Evolutionary conservation across 2,113 vertebrate species (phyloP).

Genomic region (Tauraco erythrolophus): DNA sequence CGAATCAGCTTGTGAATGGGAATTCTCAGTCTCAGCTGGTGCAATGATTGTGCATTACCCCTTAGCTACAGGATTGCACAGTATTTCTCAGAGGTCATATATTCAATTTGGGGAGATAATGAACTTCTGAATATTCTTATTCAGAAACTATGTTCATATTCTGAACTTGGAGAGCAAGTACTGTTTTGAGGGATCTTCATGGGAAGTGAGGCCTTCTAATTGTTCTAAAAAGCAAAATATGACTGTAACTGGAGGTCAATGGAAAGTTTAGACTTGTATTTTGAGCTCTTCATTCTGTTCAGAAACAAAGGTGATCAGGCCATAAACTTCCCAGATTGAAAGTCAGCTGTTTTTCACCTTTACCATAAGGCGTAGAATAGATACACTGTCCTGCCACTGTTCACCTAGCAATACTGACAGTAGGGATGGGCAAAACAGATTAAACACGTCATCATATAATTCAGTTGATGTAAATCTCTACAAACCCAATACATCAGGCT

Average conservation of each 20-base stretch:
- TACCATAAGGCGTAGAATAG: not conserved
- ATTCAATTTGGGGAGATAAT: not conserved
- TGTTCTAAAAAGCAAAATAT: not conserved
- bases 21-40: too few relatives aligned
- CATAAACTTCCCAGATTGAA: not conserved
- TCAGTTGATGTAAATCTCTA: not conserved
- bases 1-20: too few relatives aligned
- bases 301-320: not conserved
- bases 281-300: not conserved
- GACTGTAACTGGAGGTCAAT: not conserved
- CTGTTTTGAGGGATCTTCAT: not conserved
- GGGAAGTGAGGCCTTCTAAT: not conserved
- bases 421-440: not conserved
- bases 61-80: not conserved
- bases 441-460: not conserved
- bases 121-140: not conserved
- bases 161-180: not conserved
- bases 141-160: not conserved
- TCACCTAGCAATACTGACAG: not conserved
- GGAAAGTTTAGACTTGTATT: not conserved
- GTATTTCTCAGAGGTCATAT: not conserved
- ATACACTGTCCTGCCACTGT: fast-evolving
- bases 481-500: not conserved
- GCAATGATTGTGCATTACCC: not conserved
- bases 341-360: not conserved